Evolutionary conservation across 2,797 vertebrate species (phyloP).

Genomic region (Micromesistius poutassou): DNA sequence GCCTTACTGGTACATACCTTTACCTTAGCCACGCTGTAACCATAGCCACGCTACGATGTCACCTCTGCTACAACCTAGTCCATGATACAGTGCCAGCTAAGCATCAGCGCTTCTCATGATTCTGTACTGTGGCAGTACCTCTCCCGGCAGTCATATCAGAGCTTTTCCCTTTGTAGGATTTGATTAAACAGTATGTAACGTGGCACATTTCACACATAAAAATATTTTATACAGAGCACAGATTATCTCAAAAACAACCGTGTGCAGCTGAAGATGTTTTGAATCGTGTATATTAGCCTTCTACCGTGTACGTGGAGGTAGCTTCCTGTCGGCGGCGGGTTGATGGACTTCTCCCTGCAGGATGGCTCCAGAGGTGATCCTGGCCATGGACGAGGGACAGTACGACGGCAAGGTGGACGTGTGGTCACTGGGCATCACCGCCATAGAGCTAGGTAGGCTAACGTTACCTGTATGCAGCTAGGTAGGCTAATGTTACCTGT

Average conservation of each 20-base stretch:
- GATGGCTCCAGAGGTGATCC: slow-evolving; percentile 95
- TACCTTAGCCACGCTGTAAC: neutral
- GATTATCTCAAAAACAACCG: neutral
- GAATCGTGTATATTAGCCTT: neutral
- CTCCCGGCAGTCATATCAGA: too few relatives aligned
- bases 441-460: slow-evolving; percentile 87
- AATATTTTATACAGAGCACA: neutral
- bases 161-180: too few relatives aligned
- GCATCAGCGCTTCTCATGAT: neutral
- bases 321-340: neutral
- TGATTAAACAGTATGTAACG: neutral
- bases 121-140: too few relatives aligned
- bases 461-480: neutral
- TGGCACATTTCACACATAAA: neutral
- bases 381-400: slow-evolving; percentile 93
- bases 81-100: neutral
- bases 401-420: slow-evolving; percentile 94
- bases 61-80: neutral
- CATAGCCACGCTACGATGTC: neutral
- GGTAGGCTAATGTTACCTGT: slow-evolving; percentile 9
- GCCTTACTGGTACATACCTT: too few relatives aligned
- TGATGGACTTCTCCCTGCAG: slow-evolving; percentile 54
- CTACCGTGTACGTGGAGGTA: neutral
- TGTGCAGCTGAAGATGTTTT: neutral
- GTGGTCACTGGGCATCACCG: slow-evolving; percentile 94